These are phyloP conservation scores for Dermolepida albohirtum DNA, from an alignment of 2,888 invertebrate species.

Conservation along the genomic window DNA sequence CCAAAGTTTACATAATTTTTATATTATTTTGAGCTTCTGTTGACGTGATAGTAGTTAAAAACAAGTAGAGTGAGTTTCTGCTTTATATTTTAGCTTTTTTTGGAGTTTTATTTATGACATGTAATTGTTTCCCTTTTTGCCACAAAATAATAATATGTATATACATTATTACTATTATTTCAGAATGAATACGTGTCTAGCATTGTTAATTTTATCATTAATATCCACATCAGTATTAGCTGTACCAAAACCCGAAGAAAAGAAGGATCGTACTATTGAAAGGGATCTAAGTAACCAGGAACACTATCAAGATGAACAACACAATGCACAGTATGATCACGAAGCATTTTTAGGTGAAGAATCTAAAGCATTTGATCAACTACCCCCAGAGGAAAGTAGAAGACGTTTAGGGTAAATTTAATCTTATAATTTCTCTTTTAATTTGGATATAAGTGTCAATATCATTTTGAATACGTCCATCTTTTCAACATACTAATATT, in stretches of 20 bases:
- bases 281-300: conserved; percentile 81
- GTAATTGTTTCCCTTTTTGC: too few species aligned
- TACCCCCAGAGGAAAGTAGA: conserved; percentile 95
- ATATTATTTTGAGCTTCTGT: conserved; percentile 1
- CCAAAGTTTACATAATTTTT: neutral
- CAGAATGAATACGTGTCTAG: conserved; percentile 16
- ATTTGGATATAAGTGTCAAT: too few species aligned
- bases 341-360: conserved; percentile 96
- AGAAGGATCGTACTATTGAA: conserved; percentile 73
- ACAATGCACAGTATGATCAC: conserved; percentile 94
- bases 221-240: conserved; percentile 56
- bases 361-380: conserved; percentile 92
- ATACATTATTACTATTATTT: conserved; percentile 1
- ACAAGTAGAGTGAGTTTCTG: conserved; percentile 17
- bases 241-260: conserved; percentile 81
- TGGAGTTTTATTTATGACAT: conserved; percentile 1
- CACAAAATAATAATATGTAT: neutral
- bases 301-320: conserved; percentile 84
- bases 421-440: conserved; percentile 13
- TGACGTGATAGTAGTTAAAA: neutral
- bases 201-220: conserved; percentile 21
- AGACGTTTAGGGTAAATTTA: conserved; percentile 81
- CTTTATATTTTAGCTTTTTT: neutral
- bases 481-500: neutral
- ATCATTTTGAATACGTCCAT: neutral